Conservation (phyloP, 2,113 vertebrate genomes). For the Osmerus eperlanus region DNA sequence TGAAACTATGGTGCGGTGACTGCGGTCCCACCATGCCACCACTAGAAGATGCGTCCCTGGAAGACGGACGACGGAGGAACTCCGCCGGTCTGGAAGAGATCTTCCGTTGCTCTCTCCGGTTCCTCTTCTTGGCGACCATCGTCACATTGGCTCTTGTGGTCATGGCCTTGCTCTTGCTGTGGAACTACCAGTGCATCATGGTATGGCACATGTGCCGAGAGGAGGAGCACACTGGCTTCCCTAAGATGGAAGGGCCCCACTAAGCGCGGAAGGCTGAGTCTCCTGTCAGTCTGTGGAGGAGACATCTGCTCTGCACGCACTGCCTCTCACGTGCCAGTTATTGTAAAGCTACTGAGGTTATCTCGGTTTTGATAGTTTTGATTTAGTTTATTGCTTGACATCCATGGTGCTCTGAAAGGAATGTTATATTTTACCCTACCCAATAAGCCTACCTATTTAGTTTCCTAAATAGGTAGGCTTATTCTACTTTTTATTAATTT, state of each 20-base stretch:
- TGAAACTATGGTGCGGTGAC: conserved; percentile 36
- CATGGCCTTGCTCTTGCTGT: conserved; percentile 44
- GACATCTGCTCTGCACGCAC: no score
- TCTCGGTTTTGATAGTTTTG: no score
- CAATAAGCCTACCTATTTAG: no score
- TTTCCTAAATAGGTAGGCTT: no score
- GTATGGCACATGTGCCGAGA: conserved; percentile 44
- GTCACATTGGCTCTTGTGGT: conserved; percentile 24
- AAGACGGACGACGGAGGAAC: not conserved
- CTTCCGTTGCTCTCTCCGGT: conserved; percentile 6
- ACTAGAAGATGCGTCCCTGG: not conserved
- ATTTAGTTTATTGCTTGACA: no score
- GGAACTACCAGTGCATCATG: conserved; percentile 57
- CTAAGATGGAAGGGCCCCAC: not conserved
- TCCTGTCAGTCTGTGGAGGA: no score
- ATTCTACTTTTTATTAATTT: no score
- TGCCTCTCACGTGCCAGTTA: no score
- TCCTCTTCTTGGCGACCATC: conserved; percentile 26
- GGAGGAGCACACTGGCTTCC: not conserved
- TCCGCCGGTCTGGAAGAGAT: not conserved
- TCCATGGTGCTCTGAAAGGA: no score
- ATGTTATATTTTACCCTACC: no score
- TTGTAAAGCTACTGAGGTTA: no score
- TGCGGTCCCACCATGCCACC: not conserved
- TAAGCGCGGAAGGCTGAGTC: no score